These are phyloP conservation scores for Cryptocephalus moraei DNA, from an alignment of 2,888 invertebrate species.

Conservation along the genomic window DNA sequence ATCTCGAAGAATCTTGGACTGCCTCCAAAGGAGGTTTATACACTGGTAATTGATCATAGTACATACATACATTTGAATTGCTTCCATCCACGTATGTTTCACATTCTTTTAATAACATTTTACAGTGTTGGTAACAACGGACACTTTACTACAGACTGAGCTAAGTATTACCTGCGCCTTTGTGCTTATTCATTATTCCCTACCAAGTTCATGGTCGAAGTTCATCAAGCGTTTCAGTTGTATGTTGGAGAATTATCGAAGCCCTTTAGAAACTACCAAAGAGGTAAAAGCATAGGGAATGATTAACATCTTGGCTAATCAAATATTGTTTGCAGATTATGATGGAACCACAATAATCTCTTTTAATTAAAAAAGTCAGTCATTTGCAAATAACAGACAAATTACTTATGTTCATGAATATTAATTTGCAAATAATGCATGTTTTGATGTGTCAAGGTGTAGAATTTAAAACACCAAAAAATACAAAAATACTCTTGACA, in stretches of 20 bases:
- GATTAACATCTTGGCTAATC: no score
- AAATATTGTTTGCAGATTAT: no score
- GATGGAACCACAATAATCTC: no score
- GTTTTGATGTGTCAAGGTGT: no score
- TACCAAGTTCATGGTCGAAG: conserved; percentile 53
- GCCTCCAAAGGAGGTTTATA: conserved; percentile 35
- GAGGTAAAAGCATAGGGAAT: conserved; percentile 23
- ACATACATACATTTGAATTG: neutral
- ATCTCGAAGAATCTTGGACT: conserved; percentile 21
- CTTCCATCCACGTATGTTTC: neutral
- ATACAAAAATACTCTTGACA: no score
- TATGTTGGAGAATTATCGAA: conserved; percentile 49
- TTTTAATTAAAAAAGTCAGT: no score
- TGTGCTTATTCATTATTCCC: conserved; percentile 60
- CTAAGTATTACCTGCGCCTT: conserved; percentile 55
- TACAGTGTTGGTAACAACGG: conserved; percentile 55
- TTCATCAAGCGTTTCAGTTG: conserved; percentile 62
- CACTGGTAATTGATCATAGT: conserved; percentile 11
- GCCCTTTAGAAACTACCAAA: conserved; percentile 25
- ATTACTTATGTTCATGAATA: no score
- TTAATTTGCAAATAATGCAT: no score
- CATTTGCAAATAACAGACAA: no score
- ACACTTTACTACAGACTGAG: conserved; percentile 48
- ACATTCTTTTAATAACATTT: conserved; percentile 19
- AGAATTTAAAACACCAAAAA: no score